These are phyloP conservation scores for Sialia sialis DNA, from an alignment of 2,113 vertebrate genomes.

Conservation along the genomic window DNA sequence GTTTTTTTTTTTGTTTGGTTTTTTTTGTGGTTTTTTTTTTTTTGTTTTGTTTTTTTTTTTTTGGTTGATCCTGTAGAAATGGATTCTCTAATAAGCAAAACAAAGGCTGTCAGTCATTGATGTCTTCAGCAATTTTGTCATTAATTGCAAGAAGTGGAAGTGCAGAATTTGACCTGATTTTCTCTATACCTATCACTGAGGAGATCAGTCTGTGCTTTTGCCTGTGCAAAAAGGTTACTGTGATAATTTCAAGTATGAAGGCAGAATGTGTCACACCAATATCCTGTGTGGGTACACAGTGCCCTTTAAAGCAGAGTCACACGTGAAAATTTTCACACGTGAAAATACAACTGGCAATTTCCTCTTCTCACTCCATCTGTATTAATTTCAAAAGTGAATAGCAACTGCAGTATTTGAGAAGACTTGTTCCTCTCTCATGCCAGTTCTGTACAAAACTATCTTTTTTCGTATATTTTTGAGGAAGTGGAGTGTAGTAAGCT, in stretches of 20 bases:
- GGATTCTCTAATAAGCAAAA: not conserved
- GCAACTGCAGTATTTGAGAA: not conserved
- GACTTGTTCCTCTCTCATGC: not conserved
- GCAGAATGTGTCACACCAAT: not conserved
- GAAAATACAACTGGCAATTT: not conserved
- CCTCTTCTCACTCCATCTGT: not conserved
- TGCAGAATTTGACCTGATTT: not conserved
- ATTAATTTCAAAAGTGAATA: not conserved
- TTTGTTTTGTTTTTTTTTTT: too few species aligned
- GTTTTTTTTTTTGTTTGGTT: too few species aligned
- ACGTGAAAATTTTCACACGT: fast-evolving
- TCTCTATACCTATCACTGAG: fast-evolving
- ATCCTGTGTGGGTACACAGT: not conserved
- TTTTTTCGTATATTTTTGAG: not conserved
- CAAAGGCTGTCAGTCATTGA: not conserved
- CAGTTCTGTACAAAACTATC: not conserved
- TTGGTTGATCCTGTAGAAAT: not conserved
- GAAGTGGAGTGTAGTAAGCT: not conserved
- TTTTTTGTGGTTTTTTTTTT: too few species aligned
- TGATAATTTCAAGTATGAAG: not conserved
- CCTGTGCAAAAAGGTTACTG: not conserved
- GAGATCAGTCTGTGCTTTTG: not conserved
- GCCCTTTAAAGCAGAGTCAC: not conserved
- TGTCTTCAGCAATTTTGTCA: not conserved
- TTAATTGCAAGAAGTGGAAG: not conserved